Evolutionary conservation across 2,888 invertebrate genomes (phyloP).

Genomic region (Lasioglossum villosulum): DNA sequence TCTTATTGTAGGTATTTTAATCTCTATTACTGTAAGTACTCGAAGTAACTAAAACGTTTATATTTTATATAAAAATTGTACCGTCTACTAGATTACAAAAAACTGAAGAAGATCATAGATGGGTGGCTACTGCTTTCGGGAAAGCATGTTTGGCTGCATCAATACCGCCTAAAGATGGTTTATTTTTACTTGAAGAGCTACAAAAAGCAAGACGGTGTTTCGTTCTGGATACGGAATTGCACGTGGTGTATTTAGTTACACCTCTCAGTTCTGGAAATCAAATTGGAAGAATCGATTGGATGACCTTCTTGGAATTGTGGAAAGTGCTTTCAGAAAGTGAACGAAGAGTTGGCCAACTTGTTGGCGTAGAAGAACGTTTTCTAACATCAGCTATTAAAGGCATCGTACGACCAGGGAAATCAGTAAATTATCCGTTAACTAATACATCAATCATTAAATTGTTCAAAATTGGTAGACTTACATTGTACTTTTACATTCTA

Average conservation of each 20-base stretch:
- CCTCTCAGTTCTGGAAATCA: constrained; percentile 95
- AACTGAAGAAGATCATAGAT: constrained; percentile 82
- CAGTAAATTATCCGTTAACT: constrained; percentile 60
- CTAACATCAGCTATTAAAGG: constrained; percentile 92
- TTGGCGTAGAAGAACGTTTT: constrained; percentile 95
- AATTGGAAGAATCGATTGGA: constrained; percentile 91
- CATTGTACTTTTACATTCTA: background rate
- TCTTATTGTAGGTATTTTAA: constrained; percentile 86
- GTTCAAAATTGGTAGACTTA: background rate
- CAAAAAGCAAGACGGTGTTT: constrained; percentile 95
- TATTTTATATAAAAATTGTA: constrained; percentile 11
- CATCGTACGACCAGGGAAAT: constrained; percentile 85
- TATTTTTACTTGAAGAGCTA: constrained; percentile 94
- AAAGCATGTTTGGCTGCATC: constrained; percentile 97
- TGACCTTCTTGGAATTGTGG: constrained; percentile 92
- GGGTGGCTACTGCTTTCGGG: constrained; percentile 93
- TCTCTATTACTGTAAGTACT: constrained; percentile 7
- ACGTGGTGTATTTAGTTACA: constrained; percentile 97
- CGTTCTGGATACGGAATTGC: constrained; percentile 97
- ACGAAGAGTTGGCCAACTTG: constrained; percentile 94
- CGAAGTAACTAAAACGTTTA: background rate
- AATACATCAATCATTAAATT: background rate
- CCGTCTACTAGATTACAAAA: constrained; percentile 66
- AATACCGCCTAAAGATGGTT: constrained; percentile 97
- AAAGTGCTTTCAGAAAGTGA: constrained; percentile 91